Evolutionary conservation across 2,113 vertebrate genomes (phyloP).

Genomic region (Equus przewalskii): DNA sequence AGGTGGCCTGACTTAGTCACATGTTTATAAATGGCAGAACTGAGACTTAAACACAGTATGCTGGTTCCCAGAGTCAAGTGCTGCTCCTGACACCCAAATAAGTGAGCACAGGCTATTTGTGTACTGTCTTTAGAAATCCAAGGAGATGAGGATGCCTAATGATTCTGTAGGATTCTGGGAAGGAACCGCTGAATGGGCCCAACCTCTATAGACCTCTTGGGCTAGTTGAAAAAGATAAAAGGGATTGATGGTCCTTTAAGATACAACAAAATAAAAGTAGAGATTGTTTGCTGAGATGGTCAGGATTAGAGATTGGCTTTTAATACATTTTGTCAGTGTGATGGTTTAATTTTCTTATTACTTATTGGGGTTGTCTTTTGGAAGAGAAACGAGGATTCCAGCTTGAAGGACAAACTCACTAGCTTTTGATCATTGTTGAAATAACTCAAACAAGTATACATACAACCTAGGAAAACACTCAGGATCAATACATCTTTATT

Average conservation of each 20-base stretch:
- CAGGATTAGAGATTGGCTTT: background rate
- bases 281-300: background rate
- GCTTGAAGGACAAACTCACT: background rate
- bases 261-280: background rate
- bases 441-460: background rate
- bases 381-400: constrained; percentile 1
- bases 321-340: background rate
- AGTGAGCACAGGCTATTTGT: background rate
- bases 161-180: background rate
- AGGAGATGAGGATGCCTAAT: background rate
- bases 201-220: background rate
- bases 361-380: constrained; percentile 25
- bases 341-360: constrained; percentile 37
- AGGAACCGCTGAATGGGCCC: background rate
- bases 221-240: background rate
- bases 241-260: rapidly evolving
- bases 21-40: background rate
- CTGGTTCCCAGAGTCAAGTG: background rate
- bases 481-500: constrained; percentile 16
- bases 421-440: constrained; percentile 18
- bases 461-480: background rate
- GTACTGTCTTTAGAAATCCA: background rate
- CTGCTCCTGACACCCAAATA: background rate
- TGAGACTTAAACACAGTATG: background rate
- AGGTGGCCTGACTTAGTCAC: background rate